Conservation (phyloP, 2,113 vertebrate species). For the Hydropotes inermis region DNA sequence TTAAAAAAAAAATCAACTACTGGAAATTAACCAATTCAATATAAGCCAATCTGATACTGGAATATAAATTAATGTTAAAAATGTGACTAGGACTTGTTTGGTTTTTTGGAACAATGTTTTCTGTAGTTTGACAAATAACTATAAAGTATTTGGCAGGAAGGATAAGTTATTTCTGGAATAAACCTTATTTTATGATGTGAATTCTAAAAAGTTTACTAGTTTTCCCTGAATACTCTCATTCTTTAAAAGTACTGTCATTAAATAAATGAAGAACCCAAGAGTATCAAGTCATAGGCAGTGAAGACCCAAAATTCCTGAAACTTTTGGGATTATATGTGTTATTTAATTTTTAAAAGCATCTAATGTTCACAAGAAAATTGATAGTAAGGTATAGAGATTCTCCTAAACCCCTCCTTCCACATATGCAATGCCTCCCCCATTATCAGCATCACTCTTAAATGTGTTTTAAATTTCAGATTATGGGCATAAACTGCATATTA, state of each 20-base stretch:
- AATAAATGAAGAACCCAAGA: not conserved
- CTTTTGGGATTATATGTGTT: not conserved
- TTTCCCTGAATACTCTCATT: not conserved
- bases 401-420: not conserved
- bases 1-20: constrained; percentile 72
- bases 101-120: constrained; percentile 8
- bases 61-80: constrained; percentile 39
- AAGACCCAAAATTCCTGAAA: not conserved
- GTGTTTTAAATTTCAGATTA: not conserved
- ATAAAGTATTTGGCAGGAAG: not conserved
- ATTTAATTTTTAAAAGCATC: not conserved
- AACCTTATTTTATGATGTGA: not conserved
- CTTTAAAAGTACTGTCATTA: not conserved
- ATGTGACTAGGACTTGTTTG: not conserved
- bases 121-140: not conserved
- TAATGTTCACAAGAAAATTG: not conserved
- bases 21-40: constrained; percentile 28
- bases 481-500: not conserved
- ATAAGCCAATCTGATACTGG: constrained; percentile 38
- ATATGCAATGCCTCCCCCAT: not conserved
- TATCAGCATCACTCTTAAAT: not conserved
- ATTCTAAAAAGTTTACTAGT: not conserved
- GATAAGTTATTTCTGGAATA: not conserved
- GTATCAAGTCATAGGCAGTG: not conserved
- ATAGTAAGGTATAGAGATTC: not conserved